Evolutionary conservation across 2,797 vertebrate genomes (phyloP), one percentile per base, ranked within the genome.

Genomic region (Microchirus variegatus): DNA sequence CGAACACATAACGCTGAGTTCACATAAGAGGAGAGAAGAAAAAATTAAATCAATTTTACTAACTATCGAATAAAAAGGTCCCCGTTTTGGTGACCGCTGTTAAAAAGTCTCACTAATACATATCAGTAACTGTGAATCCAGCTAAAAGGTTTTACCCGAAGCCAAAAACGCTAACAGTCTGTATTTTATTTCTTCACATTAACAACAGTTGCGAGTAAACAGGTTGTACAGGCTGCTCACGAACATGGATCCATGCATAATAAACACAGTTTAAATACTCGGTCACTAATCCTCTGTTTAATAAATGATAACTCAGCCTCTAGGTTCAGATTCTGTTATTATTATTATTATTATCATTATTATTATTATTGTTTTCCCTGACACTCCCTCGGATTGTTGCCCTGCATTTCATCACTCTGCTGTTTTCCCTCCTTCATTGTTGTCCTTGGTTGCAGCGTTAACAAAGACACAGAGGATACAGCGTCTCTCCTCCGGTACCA

Each of bases 401-500:
- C 56, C 44, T 54, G 49, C 58, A 9, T 85, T 79, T 81, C 75
- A 38, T 85, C 80, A 75, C 78, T 80, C 55, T 47, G 50, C 61
- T 58, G 55, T 67, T 73, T 60, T 70, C 45, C 49, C 55, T 60
- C 49, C 49, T 60, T 59, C 53, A 19, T 22, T 71, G 71, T 83
- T 77, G 83, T 86, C 84, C 78, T 84, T 81, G 75, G 75, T 72
- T 77, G 78, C 78, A 46, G 67, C 69, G 55, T 45, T 78, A 89
- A 91, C 89, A 90, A 90, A 89, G 80, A 80, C 62, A 65, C 22
- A 17, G 70, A 72, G 66, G 72, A 79, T 77, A 60, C 70, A 65
- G 66, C 75, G 63, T 61, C 37, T 41, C 59, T 54, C 46, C 36
- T 60, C 47, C 60, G 10, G 43, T 62, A 63, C 70, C 76, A 51